These are phyloP conservation scores for Pachycephus smyrnensis DNA, from an alignment of 2,888 invertebrate species.

Conservation along the genomic window DNA sequence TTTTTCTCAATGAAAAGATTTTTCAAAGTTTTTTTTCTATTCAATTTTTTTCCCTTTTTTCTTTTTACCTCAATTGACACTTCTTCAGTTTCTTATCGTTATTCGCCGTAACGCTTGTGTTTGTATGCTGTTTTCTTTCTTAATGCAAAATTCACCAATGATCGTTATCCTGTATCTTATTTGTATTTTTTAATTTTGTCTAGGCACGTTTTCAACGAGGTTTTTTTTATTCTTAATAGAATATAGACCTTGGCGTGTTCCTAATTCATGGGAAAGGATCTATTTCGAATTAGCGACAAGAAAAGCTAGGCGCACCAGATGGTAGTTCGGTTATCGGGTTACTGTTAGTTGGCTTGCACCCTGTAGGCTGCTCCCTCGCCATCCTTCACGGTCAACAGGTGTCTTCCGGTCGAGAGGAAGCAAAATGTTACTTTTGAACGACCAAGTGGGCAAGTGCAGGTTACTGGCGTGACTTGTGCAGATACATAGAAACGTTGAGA, in stretches of 20 bases:
- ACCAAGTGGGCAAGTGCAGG: background rate
- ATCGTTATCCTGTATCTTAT: background rate
- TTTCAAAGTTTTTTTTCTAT: background rate
- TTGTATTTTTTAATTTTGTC: background rate
- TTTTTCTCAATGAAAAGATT: background rate
- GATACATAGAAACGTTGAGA: background rate
- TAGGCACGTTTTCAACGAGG: background rate
- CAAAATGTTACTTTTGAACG: background rate
- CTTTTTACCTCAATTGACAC: background rate
- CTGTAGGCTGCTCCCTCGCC: constrained; percentile 18
- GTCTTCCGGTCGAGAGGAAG: constrained; percentile 48
- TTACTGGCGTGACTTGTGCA: background rate
- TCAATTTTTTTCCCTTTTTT: background rate
- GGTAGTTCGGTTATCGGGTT: constrained; percentile 53
- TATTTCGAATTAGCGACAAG: constrained; percentile 1
- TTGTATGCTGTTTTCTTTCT: background rate
- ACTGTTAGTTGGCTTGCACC: constrained; percentile 39
- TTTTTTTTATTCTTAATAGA: background rate
- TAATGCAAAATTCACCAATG: background rate
- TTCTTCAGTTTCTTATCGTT: background rate
- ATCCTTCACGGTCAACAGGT: constrained; percentile 55
- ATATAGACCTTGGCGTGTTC: background rate
- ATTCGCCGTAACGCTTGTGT: background rate
- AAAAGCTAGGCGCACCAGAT: constrained; percentile 43
- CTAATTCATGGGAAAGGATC: background rate